Evolutionary conservation across 2,797 vertebrate species (phyloP), one percentile per base, ranked within the genome.

Genomic region (Darevskia nairensis): DNA sequence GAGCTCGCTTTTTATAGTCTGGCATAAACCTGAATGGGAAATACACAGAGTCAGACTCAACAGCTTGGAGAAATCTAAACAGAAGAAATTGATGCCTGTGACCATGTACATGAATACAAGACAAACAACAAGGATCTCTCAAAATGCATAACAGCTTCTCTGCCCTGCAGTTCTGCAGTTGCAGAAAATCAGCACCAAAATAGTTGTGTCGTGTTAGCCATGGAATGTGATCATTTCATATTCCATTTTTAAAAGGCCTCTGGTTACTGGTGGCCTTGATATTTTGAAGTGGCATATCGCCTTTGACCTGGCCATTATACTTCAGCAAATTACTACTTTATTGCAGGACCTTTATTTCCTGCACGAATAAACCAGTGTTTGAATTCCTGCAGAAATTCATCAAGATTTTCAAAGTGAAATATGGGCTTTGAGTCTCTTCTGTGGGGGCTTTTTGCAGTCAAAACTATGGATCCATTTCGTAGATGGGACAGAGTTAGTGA

Each of bases 301-400:
- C 75, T 75, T 17, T 15, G 44, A 50, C 0, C 66, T 32, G 29
- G 87, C 64, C 5, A 0, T 35, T 74, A 23, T 4, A 0, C 69
- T 15, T 0, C 2, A 88, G 78, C 13, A 72, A 82, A 69, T n/a
- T 85, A 55, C 17, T 68, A 74, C 13, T 55, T 0, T 2, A 8
- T n/a, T 25, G 19, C 27, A 69, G 39, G 46, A 85, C 19, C n/a
- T 7, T 11, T 1, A 10, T 61, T 21, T 3, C 17, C 76, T 27
- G 0, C 1, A 8, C 0, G 3, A 23, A 0, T 0, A 81, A 80
- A 39, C 19, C 32, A 35, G 23, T 15, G 6, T 27, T 32, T 59
- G 78, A 35, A 19, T 78, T 83, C 25, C 79, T 44, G 19, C 50
- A 80, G 35, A 44, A 80, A 32, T 29, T 59, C 8, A 2, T n/a